Evolutionary conservation across 2,888 invertebrate genomes (phyloP).

Genomic region (Chaetogeoica ovagalla): DNA sequence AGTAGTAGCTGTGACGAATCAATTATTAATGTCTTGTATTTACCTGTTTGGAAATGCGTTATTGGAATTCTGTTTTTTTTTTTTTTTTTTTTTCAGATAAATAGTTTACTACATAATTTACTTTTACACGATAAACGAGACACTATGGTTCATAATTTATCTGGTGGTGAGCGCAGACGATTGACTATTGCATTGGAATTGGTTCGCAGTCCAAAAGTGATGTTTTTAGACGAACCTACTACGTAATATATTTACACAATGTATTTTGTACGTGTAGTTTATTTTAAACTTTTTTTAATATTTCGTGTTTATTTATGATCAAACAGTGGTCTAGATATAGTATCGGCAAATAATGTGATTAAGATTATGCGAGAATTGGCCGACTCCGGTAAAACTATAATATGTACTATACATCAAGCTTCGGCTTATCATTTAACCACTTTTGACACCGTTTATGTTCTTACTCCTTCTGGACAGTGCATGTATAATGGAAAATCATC

Average conservation of each 20-base stretch:
- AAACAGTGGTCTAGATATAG: conserved; percentile 77
- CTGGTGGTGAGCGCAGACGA: conserved; percentile 42
- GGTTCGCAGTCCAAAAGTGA: conserved; percentile 41
- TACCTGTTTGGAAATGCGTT: neutral
- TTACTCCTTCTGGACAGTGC: conserved; percentile 74
- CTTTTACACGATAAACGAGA: conserved; percentile 32
- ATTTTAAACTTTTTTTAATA: neutral
- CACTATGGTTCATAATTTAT: conserved; percentile 25
- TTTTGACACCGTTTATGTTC: conserved; percentile 85
- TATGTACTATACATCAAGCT: conserved; percentile 90
- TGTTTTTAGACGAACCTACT: conserved; percentile 49
- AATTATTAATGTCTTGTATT: neutral
- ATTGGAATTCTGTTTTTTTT: neutral
- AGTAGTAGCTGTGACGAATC: neutral
- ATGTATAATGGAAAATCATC: conserved; percentile 79
- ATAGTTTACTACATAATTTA: conserved; percentile 28
- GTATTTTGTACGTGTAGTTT: neutral
- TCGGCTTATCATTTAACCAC: conserved; percentile 82
- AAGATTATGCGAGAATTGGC: conserved; percentile 79
- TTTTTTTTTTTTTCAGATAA: conserved; percentile 11
- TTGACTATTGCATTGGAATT: conserved; percentile 48
- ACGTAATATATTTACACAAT: conserved; percentile 25
- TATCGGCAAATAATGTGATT: conserved; percentile 81
- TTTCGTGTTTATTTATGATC: conserved; percentile 44
- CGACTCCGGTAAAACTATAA: conserved; percentile 79